Conservation (phyloP, 1,140 invertebrate species). For the Calephelis nemesis region DNA sequence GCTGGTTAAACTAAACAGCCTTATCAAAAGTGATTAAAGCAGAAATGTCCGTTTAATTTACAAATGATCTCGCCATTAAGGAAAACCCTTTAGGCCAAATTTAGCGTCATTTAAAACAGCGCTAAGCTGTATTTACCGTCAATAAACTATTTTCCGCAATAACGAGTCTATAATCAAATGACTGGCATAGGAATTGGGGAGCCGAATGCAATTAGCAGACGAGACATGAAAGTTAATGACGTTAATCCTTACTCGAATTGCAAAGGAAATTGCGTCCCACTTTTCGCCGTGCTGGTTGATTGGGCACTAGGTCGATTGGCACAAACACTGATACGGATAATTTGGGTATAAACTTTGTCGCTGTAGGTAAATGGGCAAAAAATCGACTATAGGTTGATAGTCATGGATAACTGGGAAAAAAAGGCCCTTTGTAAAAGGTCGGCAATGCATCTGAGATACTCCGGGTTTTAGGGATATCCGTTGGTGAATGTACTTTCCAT, state of each 20-base stretch:
- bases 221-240: slow-evolving; percentile 67
- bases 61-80: background rate
- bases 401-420: too few species aligned
- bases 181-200: slow-evolving; percentile 46
- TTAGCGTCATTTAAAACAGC: slow-evolving; percentile 1
- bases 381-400: too few species aligned
- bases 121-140: slow-evolving; percentile 28
- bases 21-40: too few species aligned
- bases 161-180: slow-evolving; percentile 61
- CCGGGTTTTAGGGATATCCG: too few species aligned
- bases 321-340: slow-evolving; percentile 29
- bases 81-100: background rate
- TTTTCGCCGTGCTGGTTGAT: slow-evolving; percentile 57
- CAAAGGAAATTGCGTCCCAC: slow-evolving; percentile 67
- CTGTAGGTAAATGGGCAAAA: too few species aligned
- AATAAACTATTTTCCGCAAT: slow-evolving; percentile 37
- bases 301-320: slow-evolving; percentile 55
- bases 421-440: too few species aligned
- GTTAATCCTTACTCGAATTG: slow-evolving; percentile 70
- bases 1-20: too few species aligned
- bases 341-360: background rate
- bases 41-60: too few species aligned
- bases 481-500: too few species aligned
- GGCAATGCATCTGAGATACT: too few species aligned
- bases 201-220: slow-evolving; percentile 63